A percentile compares a stretch with the other conserved stretches of the same genome.
These are phyloP conservation scores for Calliscelio sp. DNA, from an alignment of 2,888 invertebrate species.

Conservation along the genomic window DNA sequence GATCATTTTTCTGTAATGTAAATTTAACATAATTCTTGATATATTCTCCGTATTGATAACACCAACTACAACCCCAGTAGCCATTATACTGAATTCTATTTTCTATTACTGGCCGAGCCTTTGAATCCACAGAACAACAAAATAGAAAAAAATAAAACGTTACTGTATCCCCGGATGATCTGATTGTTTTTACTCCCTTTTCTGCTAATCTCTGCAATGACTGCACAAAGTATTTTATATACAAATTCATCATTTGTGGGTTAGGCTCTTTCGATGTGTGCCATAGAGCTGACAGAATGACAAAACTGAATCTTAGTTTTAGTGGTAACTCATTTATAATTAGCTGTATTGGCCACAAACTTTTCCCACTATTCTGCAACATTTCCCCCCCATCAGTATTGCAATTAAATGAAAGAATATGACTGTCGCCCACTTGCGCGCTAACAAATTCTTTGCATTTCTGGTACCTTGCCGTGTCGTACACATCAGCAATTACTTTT, in stretches of 20 bases:
- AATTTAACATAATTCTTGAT: no score
- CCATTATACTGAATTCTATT: constrained; percentile 65
- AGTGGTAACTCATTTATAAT: constrained; percentile 44
- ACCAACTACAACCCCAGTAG: constrained; percentile 60
- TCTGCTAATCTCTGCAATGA: background rate
- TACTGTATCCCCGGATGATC: background rate
- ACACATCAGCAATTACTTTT: no score
- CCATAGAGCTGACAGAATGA: constrained; percentile 20
- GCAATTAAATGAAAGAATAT: background rate
- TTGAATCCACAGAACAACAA: constrained; percentile 34
- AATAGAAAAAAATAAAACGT: constrained; percentile 16
- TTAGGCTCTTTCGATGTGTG: constrained; percentile 10
- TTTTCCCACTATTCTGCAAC: background rate
- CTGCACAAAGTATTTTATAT: constrained; percentile 21
- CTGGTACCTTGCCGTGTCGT: background rate
- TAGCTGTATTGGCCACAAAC: constrained; percentile 42
- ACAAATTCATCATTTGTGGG: constrained; percentile 29
- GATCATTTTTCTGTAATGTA: no score
- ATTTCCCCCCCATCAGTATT: constrained; percentile 36
- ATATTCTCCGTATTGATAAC: no score
- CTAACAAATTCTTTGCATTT: background rate
- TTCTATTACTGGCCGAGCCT: constrained; percentile 57
- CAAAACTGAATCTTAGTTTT: background rate
- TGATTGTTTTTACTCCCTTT: no score
- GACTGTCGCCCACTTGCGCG: background rate